Base-by-base conservation (phyloP, 2,888 invertebrate species). In the Bugula neritina region DNA sequence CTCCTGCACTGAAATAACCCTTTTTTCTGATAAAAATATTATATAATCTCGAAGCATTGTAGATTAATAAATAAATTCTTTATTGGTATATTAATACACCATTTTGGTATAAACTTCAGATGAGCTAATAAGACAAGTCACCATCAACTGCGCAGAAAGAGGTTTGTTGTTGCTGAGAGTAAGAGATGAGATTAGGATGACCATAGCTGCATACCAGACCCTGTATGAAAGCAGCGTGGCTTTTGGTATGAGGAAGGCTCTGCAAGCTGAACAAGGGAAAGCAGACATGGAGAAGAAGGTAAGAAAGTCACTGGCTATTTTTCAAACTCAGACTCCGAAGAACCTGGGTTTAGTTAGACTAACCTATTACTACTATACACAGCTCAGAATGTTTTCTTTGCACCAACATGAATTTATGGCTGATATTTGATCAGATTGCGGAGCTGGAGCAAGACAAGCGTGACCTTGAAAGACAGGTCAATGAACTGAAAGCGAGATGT, bases 211-310 rank as follows among this genome's bases (percentile, higher is more conserved):
- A 0, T 98, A 95, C 82, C 94, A 96, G 84, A 93, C 94, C 0
- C 87, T 99, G 0, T 96, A 97, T 81, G 97, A 97, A 84, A 96
- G 96, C 84, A 94, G 96, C 72, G 93, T 97, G 71, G 96, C 97
- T 0, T 99, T 96, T 83, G 97, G 96, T 34, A 94, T 98, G 90
- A 89, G 97, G 74, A 98, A 99, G 87, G 94, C 97, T n/a, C 86
- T 98, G 72, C 92, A 93, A 86, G 91, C 93, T 0, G 93, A 94
- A 81, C 92, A 93, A 87, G 92, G 93, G 25, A 94, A 94, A 75
- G 78, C 82, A 31, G 83, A 84, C 69, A 84, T 82, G 82, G 83
- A 84, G 72, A 82, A 80, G 75, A 80, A 78, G 79, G 83, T 83
- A 74, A 23, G 58, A 69, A n/a, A n/a, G n/a, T n/a, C n/a, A n/a